Conservation (phyloP, 2,888 invertebrate species). For the Diplazon laetatorius region DNA sequence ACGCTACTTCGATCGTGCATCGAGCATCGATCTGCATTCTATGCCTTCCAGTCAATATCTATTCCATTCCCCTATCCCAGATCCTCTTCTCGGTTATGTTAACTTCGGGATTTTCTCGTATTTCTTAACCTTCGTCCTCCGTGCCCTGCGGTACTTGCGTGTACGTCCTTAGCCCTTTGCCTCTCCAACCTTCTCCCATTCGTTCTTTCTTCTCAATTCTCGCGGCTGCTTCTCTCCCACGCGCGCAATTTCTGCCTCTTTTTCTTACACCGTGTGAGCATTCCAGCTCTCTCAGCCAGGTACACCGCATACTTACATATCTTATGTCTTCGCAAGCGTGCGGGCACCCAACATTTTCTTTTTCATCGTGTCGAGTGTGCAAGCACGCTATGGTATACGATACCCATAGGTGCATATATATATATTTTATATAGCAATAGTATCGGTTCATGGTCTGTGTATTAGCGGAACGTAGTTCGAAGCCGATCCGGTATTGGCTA, state of each 20-base stretch:
- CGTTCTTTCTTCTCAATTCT: slow-evolving; percentile 43
- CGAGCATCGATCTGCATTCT: too few relatives aligned
- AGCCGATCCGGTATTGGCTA: slow-evolving; percentile 48
- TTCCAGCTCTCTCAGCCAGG: slow-evolving; percentile 72
- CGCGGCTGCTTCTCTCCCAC: slow-evolving; percentile 61
- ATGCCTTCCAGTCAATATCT: too few relatives aligned
- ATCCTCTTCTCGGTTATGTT: slow-evolving; percentile 5
- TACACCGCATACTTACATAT: slow-evolving; percentile 73
- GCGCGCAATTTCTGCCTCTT: slow-evolving; percentile 55
- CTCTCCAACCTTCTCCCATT: slow-evolving; percentile 38
- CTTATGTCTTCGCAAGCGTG: slow-evolving; percentile 68
- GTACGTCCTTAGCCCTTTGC: slow-evolving; percentile 32
- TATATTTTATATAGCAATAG: slow-evolving; percentile 27
- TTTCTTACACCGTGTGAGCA: slow-evolving; percentile 71
- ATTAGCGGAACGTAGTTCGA: slow-evolving; percentile 41
- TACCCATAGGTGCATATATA: slow-evolving; percentile 24
- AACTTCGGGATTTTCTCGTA: not conserved
- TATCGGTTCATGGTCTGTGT: slow-evolving; percentile 34
- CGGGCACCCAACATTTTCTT: slow-evolving; percentile 45
- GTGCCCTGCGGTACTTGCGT: not conserved
- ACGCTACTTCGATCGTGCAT: slow-evolving; percentile 3
- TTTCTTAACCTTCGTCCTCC: slow-evolving; percentile 11
- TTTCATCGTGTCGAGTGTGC: slow-evolving; percentile 33
- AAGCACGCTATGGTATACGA: slow-evolving; percentile 22
- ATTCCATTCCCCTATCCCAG: slow-evolving; percentile 3